Evolutionary conservation across 2,888 invertebrate species (phyloP).

Genomic region (Fragum fragum): DNA sequence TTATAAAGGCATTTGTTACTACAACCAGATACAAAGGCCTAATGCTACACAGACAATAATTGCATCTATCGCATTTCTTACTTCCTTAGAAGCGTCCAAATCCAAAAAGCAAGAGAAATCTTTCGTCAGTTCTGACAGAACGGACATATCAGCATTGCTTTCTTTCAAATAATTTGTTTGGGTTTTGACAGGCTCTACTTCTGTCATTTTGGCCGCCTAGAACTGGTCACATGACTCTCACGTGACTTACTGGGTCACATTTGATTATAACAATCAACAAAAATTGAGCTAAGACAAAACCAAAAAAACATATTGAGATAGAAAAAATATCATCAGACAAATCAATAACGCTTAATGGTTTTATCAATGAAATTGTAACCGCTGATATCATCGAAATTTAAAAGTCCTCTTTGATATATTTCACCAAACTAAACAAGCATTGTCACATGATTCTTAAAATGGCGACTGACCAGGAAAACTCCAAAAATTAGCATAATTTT

Average conservation of each 20-base stretch:
- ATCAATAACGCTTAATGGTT: too few relatives aligned
- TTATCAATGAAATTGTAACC: too few relatives aligned
- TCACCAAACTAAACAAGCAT: neutral
- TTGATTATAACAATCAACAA: neutral
- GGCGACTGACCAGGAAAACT: conserved; percentile 47
- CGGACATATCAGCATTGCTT: neutral
- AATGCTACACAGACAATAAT: too few relatives aligned
- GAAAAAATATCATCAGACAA: too few relatives aligned
- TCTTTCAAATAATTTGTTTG: neutral
- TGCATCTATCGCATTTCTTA: too few relatives aligned
- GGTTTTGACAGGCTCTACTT: neutral
- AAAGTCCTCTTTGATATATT: too few relatives aligned
- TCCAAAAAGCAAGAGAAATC: conserved; percentile 51
- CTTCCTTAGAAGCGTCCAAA: conserved; percentile 59
- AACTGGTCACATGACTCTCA: neutral
- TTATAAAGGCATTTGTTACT: too few relatives aligned
- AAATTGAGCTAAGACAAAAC: too few relatives aligned
- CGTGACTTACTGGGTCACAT: neutral
- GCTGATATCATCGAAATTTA: too few relatives aligned
- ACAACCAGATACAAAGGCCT: too few relatives aligned
- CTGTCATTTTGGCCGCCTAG: neutral
- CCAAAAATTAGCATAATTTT: conserved; percentile 13
- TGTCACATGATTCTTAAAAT: conserved; percentile 76
- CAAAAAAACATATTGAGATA: too few relatives aligned
- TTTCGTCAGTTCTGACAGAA: conserved; percentile 40